Percentiles rank a stretch among this genome's conserved stretches.
Evolutionary conservation across 2,888 invertebrate species (phyloP).

Genomic region (Mechanitis messenoides): DNA sequence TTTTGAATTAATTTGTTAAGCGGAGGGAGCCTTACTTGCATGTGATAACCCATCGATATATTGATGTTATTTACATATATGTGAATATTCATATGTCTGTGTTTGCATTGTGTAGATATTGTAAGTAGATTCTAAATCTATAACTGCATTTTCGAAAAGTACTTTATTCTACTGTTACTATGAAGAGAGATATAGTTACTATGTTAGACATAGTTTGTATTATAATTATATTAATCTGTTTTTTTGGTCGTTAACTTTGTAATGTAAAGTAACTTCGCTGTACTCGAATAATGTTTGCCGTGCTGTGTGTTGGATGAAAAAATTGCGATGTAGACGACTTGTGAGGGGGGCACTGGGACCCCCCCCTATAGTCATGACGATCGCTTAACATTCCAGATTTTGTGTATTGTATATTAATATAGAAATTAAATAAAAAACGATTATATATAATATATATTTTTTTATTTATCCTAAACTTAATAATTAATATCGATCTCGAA

Average conservation of each 20-base stretch:
- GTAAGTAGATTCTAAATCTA: neutral
- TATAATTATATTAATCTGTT: no score
- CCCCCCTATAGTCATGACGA: slow-evolving; percentile 5
- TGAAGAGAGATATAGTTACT: no score
- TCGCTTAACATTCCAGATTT: slow-evolving; percentile 45
- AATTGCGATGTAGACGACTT: neutral
- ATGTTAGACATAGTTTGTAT: no score
- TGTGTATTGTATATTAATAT: slow-evolving; percentile 37
- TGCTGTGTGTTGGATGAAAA: slow-evolving; percentile 4
- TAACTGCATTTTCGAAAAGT: neutral
- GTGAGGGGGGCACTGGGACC: no score
- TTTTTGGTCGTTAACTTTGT: no score
- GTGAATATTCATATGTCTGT: neutral
- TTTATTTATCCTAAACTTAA: slow-evolving; percentile 49
- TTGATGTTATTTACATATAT: slow-evolving; percentile 15
- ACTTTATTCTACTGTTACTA: neutral
- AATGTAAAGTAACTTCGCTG: no score
- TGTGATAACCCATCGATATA: slow-evolving; percentile 39
- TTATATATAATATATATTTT: slow-evolving; percentile 45
- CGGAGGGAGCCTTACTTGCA: slow-evolving; percentile 13
- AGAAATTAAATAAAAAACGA: slow-evolving; percentile 44
- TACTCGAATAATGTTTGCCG: slow-evolving; percentile 8
- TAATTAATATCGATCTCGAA: slow-evolving; percentile 33
- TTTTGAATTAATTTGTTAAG: neutral
- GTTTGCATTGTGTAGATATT: neutral